Evolutionary conservation across 35 echinoderm and acorn worm species (phyloP).

Genomic region (Anneissia japonica): DNA sequence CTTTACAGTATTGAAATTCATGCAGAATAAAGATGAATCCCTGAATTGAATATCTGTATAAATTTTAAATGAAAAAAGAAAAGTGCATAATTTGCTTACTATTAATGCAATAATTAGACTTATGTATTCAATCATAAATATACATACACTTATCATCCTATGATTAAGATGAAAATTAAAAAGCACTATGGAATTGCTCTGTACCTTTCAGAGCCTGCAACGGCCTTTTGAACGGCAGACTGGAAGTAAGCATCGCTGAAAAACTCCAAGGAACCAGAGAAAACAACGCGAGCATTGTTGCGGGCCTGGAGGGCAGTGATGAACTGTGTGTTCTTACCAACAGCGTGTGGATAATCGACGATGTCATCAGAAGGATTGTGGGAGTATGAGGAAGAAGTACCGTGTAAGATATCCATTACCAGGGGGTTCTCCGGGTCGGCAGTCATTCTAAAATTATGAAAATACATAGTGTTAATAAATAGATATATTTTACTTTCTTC

Average conservation of each 20-base stretch:
- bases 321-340: conserved; percentile 88
- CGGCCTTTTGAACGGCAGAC: conserved; percentile 72
- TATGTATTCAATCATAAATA: too few relatives aligned
- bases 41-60: too few relatives aligned
- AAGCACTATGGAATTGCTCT: too few relatives aligned
- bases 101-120: background rate
- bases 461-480: too few relatives aligned
- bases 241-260: conserved; percentile 93
- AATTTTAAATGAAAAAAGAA: too few relatives aligned
- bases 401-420: conserved; percentile 77
- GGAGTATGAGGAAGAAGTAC: conserved; percentile 74
- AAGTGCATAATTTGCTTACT: background rate
- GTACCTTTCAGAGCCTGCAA: conserved; percentile 62
- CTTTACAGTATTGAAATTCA: too few relatives aligned
- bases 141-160: too few relatives aligned
- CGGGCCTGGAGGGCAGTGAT: conserved; percentile 82
- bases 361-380: conserved; percentile 67
- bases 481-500: too few relatives aligned
- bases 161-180: too few relatives aligned
- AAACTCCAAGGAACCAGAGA: conserved; percentile 86
- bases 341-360: conserved; percentile 75
- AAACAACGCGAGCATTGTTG: conserved; percentile 89
- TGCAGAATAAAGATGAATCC: too few relatives aligned
- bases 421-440: conserved; percentile 86
- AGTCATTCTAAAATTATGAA: conserved; percentile 60